Evolutionary conservation across 2,888 invertebrate genomes (phyloP).

Genomic region (Agonopterix heracliana): DNA sequence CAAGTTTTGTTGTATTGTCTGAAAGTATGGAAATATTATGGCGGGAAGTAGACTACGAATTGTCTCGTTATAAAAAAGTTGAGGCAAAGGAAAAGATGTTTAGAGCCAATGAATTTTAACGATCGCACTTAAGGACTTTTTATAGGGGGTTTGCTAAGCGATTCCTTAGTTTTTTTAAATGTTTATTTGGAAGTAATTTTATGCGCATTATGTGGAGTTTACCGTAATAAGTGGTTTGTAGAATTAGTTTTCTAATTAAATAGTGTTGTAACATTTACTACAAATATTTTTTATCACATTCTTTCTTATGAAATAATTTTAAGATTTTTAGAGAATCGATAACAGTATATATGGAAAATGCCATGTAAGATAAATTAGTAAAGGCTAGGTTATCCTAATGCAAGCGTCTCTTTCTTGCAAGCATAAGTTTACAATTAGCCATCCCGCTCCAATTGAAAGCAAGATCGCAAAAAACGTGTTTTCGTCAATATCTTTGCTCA

Average conservation of each 20-base stretch:
- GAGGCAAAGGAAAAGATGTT: slow-evolving; percentile 45
- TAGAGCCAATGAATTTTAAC: slow-evolving; percentile 65
- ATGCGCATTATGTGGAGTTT: slow-evolving; percentile 21
- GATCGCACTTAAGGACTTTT: slow-evolving; percentile 33
- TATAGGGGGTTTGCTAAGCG: slow-evolving; percentile 29
- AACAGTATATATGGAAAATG: no score
- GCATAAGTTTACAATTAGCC: no score
- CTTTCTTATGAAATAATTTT: no score
- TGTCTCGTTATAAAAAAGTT: slow-evolving; percentile 53
- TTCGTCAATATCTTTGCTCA: no score
- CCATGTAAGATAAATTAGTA: no score
- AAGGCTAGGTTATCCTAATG: no score
- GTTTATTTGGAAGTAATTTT: slow-evolving; percentile 24
- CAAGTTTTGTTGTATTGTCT: slow-evolving; percentile 9
- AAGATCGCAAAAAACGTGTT: no score
- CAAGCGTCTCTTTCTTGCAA: no score
- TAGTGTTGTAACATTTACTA: no score
- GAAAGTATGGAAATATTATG: slow-evolving; percentile 66
- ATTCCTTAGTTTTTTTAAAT: slow-evolving; percentile 35
- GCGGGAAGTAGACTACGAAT: slow-evolving; percentile 66
- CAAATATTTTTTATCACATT: no score
- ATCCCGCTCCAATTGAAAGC: no score
- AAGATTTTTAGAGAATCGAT: no score
- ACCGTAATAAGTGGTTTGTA: slow-evolving; percentile 13
- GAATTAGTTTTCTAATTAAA: slow-evolving; percentile 11